Base-by-base conservation (phyloP, 1,140 invertebrate genomes). In the Phymorhynchus buccinoides region DNA sequence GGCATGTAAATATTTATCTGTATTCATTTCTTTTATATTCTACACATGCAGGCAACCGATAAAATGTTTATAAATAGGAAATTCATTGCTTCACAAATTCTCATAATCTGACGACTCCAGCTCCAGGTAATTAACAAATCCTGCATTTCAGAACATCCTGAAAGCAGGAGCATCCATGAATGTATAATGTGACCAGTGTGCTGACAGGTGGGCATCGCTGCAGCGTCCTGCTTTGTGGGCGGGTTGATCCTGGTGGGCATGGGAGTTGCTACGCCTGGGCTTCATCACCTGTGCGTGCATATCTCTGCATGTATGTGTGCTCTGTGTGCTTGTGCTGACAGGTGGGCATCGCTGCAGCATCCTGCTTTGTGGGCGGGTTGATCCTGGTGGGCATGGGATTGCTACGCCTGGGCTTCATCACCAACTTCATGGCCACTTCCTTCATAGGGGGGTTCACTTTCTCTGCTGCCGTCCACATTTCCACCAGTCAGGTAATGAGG, bases 401-500 rank as follows among this genome's bases (percentile, higher is more conserved):
- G 71, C 94, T 97, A 22, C 94, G 96, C 30, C 93, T 99, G 83
- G 97, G 97, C 14, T 95, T 96, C 39, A 94, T 98, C 79, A 96
- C 96, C 32, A 95, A 96, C 0, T 94, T 98, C 48, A 94, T 99
- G 30, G 97, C 97, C 1, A 96, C 98, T 89, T 96, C 97, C 4
- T 94, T 99, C 84, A 96, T 99, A 0, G 97, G 96, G 87, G 97
- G 97, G 1, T 98, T 98, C 91, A 98, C 97, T 1, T 97, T 97
- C 0, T 97, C 96, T 1, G 96, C 97, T 4, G 96, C 97, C 0
- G 93, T 98, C 85, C 96, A 98, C 89, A 97, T 98, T 97, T 96
- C 80, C 4, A 66, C 80, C 9, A 81, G 80, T 35, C 56, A 39
- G 79, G 79, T 52, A 62, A 62, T 62, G 48, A 52, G n/a, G n/a